Conservation (phyloP, 2,888 invertebrate species). For the Calameuta filiformis region DNA sequence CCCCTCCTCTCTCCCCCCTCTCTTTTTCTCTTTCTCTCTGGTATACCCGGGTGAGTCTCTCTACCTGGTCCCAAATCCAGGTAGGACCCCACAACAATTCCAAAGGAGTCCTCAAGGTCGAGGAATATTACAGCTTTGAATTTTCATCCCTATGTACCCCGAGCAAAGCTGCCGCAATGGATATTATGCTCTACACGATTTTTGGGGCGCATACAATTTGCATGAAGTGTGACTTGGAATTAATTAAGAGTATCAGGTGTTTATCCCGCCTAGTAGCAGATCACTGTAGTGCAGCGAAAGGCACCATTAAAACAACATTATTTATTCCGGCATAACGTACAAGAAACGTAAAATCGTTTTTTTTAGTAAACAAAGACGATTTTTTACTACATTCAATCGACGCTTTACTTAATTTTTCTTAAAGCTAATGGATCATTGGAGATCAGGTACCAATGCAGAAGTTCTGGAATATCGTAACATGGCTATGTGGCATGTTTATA, state of each 20-base stretch:
- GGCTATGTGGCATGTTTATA: slow-evolving; percentile 2
- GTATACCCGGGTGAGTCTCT: slow-evolving; percentile 19
- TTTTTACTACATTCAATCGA: background rate
- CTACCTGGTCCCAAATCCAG: slow-evolving; percentile 40
- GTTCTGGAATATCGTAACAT: slow-evolving; percentile 1
- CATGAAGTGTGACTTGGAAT: slow-evolving; percentile 2
- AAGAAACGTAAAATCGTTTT: background rate
- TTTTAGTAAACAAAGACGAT: background rate
- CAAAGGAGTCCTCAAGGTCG: background rate
- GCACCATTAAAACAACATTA: background rate
- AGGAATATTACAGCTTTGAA: slow-evolving; percentile 7
- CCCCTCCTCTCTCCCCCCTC: background rate
- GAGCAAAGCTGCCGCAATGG: background rate
- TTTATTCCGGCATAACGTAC: background rate
- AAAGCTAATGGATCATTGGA: background rate
- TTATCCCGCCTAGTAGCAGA: background rate
- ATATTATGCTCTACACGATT: background rate
- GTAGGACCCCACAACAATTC: background rate
- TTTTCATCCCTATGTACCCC: background rate
- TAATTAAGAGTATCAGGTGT: background rate
- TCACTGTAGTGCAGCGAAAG: background rate
- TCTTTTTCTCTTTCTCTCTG: slow-evolving; percentile 1
- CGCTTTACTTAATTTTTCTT: background rate
- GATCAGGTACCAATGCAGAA: background rate
- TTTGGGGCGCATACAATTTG: background rate